Base-by-base conservation (phyloP, 2,888 invertebrate species). In the Pegoplata infirma region DNA sequence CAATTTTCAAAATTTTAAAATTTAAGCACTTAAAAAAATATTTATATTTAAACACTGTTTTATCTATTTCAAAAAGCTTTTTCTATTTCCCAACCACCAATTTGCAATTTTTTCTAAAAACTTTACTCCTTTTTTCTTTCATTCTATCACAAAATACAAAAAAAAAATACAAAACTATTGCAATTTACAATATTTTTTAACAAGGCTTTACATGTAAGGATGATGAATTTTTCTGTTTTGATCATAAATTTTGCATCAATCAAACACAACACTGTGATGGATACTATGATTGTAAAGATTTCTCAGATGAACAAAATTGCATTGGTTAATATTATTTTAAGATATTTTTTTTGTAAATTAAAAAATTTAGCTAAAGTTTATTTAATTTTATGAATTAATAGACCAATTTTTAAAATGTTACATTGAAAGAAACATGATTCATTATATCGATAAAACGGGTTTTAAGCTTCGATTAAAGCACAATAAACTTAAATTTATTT, bases 241-340 rank as follows among this genome's bases (percentile, higher is more conserved):
- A 94, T 91, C 92, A 93, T 90, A 92, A 92, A 82, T 91, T 92
- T 88, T 97, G 97, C 91, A 94, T 97, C 88, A 94, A 94, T 82
- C 91, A 92, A 89, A 90, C 91, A 83, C 93, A 94, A 86, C 94
- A 94, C 89, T 97, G 97, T 91, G 96, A 97, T 93, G 95, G 95
- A 92, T 93, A 93, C 91, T 95, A 95, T 93, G 96, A 96, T 92
- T 96, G 96, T 92, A 92, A 92, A 91, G 96, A 96, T 92, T 95
- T 95, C 93, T 95, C 95, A 87, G 96, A 96, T 90, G 96, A 96
- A 91, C 95, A 95, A 91, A 94, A 94, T 91, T 96, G 96, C 92
- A 92, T 93, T 91, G 90, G 90, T 90, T 90, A 90, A 89, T 90
- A 87, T 61, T 16, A 51, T 63, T 17, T 56, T 14, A 12, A 17